Base-by-base conservation (phyloP, 2,888 invertebrate species). In the Limenitis camilla region DNA sequence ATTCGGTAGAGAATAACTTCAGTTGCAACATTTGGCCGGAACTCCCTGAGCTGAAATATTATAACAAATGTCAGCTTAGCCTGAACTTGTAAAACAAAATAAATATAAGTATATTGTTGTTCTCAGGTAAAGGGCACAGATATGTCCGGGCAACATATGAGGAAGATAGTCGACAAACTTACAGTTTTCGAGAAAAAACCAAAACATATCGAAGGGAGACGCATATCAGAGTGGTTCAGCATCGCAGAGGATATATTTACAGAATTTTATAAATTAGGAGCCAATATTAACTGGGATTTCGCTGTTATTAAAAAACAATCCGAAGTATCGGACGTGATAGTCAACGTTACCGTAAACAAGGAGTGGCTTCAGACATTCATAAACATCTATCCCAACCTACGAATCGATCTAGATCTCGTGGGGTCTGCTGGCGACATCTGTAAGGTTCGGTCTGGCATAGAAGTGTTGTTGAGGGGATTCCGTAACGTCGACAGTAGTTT, bases 361-460 rank as follows among this genome's bases (percentile, higher is more conserved):
- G 45, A 47, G 35, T 60, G 61, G 61, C 39, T 63, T 28, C 60
- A 60, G 42, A 57, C 51, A 19, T 63, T 65, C 47, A 40, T 63
- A n/a, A 58, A 48, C 6, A 49, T 61, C n/a, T 63, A 65, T 31
- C 62, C 63, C 1, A 60, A 52, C 32, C 32, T 59, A 4, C 55
- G 60, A 7, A 50, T 63, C n/a, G 60, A 65, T 39, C 40, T 61
- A 11, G 62, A 63, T 19, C 55, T 60, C 7, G 49, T 43, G 10
- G 55, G 51, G 0, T 55, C 61, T 1, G 61, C 62, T 6, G 59
- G 46, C 6, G 40, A 52, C 44, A 53, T 58, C 30, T 64, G 60
- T 42, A 61, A 47, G 52, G 53, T 58, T 9, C 59, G 61, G 10
- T 61, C 61, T 6, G 63, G 63, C 19, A 42, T 60, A 28, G 60